phyloP scores from a whole-genome alignment of 2,888 invertebrate species.

The Caenorhabditis virilis region DNA sequence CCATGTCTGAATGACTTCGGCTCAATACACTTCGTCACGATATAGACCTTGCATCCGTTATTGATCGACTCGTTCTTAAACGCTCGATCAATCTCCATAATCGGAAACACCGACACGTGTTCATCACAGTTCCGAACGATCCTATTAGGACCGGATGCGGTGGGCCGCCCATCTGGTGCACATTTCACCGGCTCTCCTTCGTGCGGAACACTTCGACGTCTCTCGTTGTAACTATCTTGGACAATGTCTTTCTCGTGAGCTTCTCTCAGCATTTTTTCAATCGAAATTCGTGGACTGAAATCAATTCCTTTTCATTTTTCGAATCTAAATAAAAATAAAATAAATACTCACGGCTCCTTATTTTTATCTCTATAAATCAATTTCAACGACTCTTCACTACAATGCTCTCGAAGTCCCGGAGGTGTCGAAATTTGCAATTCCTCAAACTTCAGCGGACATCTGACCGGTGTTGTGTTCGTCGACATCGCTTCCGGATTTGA shows the following conservation, averaged over 20 bases:
- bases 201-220: conserved; percentile 17
- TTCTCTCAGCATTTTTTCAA: conserved; percentile 47
- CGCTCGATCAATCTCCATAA: conserved; percentile 63
- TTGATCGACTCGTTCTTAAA: conserved; percentile 54
- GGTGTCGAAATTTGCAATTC: conserved; percentile 45
- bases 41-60: conserved; percentile 52
- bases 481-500: conserved; percentile 1
- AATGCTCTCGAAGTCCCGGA: conserved; percentile 55
- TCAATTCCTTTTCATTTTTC: not conserved
- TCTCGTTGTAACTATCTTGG: conserved; percentile 53
- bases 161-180: conserved; percentile 43
- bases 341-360: not conserved
- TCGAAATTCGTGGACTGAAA: conserved; percentile 57
- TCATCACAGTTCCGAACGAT: conserved; percentile 35
- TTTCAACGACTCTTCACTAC: conserved; percentile 21
- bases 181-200: conserved; percentile 46
- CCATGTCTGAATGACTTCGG: conserved; percentile 28
- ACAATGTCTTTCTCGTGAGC: conserved; percentile 58
- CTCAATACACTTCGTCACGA: conserved; percentile 56
- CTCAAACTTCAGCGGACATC: conserved; percentile 1
- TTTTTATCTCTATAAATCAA: not conserved
- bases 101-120: conserved; percentile 58
- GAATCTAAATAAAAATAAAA: not conserved
- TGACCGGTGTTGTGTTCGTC: not conserved
- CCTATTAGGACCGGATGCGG: conserved; percentile 47